Base-by-base conservation (phyloP, 2,113 vertebrate genomes). In the Strix uralensis region DNA sequence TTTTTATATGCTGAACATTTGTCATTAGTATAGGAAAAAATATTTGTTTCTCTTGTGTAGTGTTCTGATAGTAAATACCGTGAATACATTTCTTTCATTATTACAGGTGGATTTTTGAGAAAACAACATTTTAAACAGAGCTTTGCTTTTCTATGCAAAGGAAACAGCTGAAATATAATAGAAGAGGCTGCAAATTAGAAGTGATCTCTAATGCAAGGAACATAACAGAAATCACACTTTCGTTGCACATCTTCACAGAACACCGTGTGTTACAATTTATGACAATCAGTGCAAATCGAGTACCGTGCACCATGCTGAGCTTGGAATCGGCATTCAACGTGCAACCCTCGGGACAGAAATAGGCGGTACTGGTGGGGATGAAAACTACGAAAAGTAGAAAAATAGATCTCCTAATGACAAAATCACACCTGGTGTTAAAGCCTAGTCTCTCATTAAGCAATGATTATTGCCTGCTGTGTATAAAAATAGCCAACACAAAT, bases 401-500 rank as follows among this genome's bases (percentile, higher is more conserved):
- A 81, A 88, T 58, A 83, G 81, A 73, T 94, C 82, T 78, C 46
- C 81, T 63, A 81, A 95, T 1, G 54, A 83, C 66, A 92, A 62
- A 96, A 92, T 93, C 90, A 88, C 89, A 92, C 93, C 88, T 94
- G 82, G 79, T 80, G 86, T 91, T 90, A 91, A 92, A 94, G 81
- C 88, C 81, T 91, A 42, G 85, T 70, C 86, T 94, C 81, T 97
- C 93, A 94, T 94, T 96, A 94, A 96, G 81, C 61, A 97, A 96
- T 97, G 81, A 94, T 94, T 96, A 92, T 93, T 96, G 81, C 96
- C 92, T 92, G 93, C 93, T 97, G 93, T 58, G 95, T 94, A 80
- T 97, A 97, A 97, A 97, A 97, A 97, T 94, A 97, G 96, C 96
- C 92, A 94, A 80, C 75, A 92, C 79, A 95, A 97, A 96, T 94